Percentiles rank a stretch among this genome's conserved stretches.
phyloP scores from a whole-genome alignment of 2,888 invertebrate species.

The Volucella bombylans region DNA sequence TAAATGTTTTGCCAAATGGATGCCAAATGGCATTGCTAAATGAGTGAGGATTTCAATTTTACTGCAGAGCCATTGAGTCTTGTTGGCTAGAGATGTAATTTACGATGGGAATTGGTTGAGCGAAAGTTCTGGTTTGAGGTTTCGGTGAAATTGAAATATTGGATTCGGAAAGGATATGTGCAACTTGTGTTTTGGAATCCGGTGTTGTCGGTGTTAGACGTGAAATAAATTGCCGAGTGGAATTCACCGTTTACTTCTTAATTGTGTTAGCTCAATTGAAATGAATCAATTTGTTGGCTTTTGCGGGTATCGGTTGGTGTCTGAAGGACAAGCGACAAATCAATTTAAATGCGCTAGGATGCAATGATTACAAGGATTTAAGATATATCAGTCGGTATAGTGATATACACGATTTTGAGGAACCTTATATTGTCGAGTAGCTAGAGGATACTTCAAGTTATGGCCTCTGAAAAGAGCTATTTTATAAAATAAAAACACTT shows the following conservation, averaged over 20 bases:
- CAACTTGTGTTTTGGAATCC: slow-evolving; percentile 51
- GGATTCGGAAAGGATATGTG: slow-evolving; percentile 38
- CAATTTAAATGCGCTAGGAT: slow-evolving; percentile 5
- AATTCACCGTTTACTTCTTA: slow-evolving; percentile 5
- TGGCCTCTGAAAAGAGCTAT: no score
- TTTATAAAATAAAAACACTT: no score
- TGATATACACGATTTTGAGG: no score
- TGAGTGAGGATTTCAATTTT: slow-evolving; percentile 68
- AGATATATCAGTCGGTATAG: no score
- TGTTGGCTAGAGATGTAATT: slow-evolving; percentile 57
- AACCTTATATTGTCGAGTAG: no score
- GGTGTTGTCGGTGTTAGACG: slow-evolving; percentile 38
- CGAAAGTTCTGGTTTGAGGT: slow-evolving; percentile 56
- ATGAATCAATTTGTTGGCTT: slow-evolving; percentile 35
- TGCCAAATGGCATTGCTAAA: slow-evolving; percentile 71
- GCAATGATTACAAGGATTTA: no score
- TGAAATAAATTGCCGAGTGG: slow-evolving; percentile 34
- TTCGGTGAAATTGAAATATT: slow-evolving; percentile 10
- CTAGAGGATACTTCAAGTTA: no score
- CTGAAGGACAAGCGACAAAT: slow-evolving; percentile 24
- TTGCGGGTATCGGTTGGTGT: neutral
- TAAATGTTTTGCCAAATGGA: slow-evolving; percentile 69
- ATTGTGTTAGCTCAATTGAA: slow-evolving; percentile 57
- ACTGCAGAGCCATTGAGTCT: slow-evolving; percentile 20
- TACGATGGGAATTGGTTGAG: slow-evolving; percentile 68